A percentile compares a stretch with the other conserved stretches of the same genome.
These are phyloP conservation scores for Chydorus sphaericus DNA, from an alignment of 2,888 invertebrate genomes.

Conservation along the genomic window DNA sequence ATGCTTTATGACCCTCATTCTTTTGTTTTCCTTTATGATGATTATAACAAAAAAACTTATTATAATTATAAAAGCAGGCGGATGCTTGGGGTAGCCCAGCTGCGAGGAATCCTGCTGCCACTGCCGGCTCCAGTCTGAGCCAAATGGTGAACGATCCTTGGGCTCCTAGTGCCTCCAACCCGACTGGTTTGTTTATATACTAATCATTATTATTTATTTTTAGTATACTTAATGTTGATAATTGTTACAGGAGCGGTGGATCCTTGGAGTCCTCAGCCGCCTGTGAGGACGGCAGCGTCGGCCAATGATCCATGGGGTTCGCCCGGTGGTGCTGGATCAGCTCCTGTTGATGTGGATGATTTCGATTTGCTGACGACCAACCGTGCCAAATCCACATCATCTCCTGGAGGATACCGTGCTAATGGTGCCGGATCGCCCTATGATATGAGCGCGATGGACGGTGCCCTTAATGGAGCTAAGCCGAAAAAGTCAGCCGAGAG, in stretches of 20 bases:
- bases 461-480: conserved; percentile 3
- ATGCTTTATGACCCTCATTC: conserved; percentile 13
- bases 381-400: conserved; percentile 32
- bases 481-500: conserved; percentile 71
- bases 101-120: conserved; percentile 28
- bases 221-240: not conserved
- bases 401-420: not conserved
- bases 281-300: conserved; percentile 17
- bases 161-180: conserved; percentile 32
- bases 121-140: conserved; percentile 12
- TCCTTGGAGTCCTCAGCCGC: conserved; percentile 22
- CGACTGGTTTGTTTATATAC: not conserved
- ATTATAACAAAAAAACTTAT: conserved; percentile 20
- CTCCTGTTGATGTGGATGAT: conserved; percentile 54
- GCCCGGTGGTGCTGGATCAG: conserved; percentile 21
- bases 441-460: conserved; percentile 6
- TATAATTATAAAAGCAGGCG: conserved; percentile 31
- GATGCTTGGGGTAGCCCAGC: conserved; percentile 49
- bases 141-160: conserved; percentile 38
- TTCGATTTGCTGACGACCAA: conserved; percentile 76
- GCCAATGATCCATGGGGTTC: conserved; percentile 30
- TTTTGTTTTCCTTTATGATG: conserved; percentile 20
- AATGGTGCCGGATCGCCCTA: conserved; percentile 10
- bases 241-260: conserved; percentile 16
- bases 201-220: not conserved